These are phyloP conservation scores for Sphecodes monilicornis DNA, from an alignment of 2,888 invertebrate genomes.

Conservation along the genomic window DNA sequence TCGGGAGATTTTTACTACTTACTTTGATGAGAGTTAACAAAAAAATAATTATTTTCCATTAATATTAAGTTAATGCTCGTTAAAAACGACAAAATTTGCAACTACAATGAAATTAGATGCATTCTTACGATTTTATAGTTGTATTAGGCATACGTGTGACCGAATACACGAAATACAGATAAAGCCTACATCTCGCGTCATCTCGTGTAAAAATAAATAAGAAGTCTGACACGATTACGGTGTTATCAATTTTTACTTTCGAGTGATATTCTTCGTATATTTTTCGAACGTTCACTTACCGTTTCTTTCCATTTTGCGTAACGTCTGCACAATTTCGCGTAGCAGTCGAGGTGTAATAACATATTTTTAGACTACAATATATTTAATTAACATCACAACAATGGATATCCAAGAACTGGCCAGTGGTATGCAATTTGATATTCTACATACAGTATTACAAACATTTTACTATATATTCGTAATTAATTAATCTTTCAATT, in stretches of 20 bases:
- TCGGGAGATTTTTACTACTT: background rate
- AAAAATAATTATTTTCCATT: background rate
- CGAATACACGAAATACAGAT: background rate
- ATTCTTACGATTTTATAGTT: background rate
- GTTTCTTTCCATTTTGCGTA: slow-evolving; percentile 5
- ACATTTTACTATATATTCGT: background rate
- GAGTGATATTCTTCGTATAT: slow-evolving; percentile 4
- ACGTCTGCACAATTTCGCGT: slow-evolving; percentile 12
- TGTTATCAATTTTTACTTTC: slow-evolving; percentile 24
- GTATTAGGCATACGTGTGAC: background rate
- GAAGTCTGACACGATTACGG: background rate
- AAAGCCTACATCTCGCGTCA: background rate
- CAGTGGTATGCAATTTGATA: slow-evolving; percentile 33
- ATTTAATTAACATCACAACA: background rate
- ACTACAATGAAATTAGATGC: background rate
- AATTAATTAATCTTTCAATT: slow-evolving; percentile 16
- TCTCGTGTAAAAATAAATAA: background rate
- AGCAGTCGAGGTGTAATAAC: background rate
- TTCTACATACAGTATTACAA: slow-evolving; percentile 7
- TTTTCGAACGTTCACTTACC: slow-evolving; percentile 10
- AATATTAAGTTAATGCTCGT: background rate
- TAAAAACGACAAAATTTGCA: background rate
- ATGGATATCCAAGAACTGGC: slow-evolving; percentile 44
- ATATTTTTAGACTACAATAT: background rate
- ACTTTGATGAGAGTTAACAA: background rate